Base-by-base conservation (phyloP, 1,140 invertebrate genomes). In the Harpegnathos saltator region DNA sequence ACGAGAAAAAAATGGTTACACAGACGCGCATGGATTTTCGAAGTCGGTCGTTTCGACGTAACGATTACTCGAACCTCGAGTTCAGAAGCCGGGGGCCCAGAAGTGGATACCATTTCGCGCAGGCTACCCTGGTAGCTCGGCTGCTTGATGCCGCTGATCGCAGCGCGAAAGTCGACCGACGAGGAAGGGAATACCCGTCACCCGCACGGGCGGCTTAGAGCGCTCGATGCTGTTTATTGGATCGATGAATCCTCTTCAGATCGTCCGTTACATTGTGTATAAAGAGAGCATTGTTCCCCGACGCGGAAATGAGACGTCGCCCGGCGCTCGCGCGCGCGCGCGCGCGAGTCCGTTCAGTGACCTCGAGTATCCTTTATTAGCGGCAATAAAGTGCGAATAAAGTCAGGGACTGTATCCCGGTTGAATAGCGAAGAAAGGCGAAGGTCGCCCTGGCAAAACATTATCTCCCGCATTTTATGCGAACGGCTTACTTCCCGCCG, bases 391-490 rank as follows among this genome's bases (percentile, higher is more conserved):
- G 11, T 50, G 15, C 38, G 29, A 52, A 5, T 52, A 77, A 77
- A 54, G 15, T 74, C 48, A 54, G 26, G 48, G 44, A 54, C 48
- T 66, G n/a, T 38, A 66, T 33, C 26, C 48, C 19, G n/a, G 12
- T 66, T 66, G 19, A 77, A 33, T 66, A 66, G 29, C 61, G 54
- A 56, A 77, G 48, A 77, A 66, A 77, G 19, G 48, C 48, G 61
- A 77, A 77, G 74, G 74, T 24, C 19, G 54, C 14, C 11, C 38
- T 15, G 4, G 19, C 33, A 77, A 56, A 77, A 66, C 48, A 33
- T 77, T 66, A 77, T 66, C 52, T 66, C 19, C 66, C 66, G 48
- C 48, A 77, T 66, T 77, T 77, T 77, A 56, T 77, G 15, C 48
- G 29, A 66, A 48, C 24, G 66, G 29, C 9, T 66, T 65, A 54